Base-by-base conservation (phyloP, 1,140 invertebrate species). In the Anoplolepis gracilipes region DNA sequence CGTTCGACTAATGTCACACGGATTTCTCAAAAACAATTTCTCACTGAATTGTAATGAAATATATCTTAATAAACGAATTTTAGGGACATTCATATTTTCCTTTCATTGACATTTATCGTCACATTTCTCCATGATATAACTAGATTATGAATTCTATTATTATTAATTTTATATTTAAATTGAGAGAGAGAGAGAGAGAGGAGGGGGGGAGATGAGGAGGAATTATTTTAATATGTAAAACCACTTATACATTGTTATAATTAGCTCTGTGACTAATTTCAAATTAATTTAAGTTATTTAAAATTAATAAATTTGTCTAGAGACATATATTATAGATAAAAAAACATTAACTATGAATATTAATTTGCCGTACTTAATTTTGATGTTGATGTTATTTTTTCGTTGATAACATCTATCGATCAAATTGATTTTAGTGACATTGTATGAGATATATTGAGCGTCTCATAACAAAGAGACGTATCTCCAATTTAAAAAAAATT, bases 31-130 rank as follows among this genome's bases (percentile, higher is more conserved):
- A 55, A 61, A 85, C 61, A 85, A 73, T 77, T 85, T 79, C 72
- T 65, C 61, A 25, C 42, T 33, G 46, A 16, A 30, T 57, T 81
- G 42, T 77, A 59, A 46, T 85, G 61, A 79, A 85, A 82, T 82
- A 61, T 72, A 82, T 28, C 53, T 82, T 72, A 72, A 82, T 82
- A 73, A 82, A 72, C 36, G 78, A 73, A 82, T 82, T 72, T 36
- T 73, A 2, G 53, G 36, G 36, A 59, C 73, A 61, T 73, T 22
- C 67, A 13, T 82, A 13, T 82, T 82, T 82, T 81, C 49, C 78
- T 81, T 72, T 39, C 36, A 42, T 72, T 57, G n/a, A 73, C 53
- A 61, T 73, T 82, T 73, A 81, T 39, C 53, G 28, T 73, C 28
- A 73, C 59, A 82, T 82, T 72, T 72, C 65, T 72, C 36, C 36